phyloP scores from a whole-genome alignment of 2,797 vertebrate genomes.

The Avahi laniger region DNA sequence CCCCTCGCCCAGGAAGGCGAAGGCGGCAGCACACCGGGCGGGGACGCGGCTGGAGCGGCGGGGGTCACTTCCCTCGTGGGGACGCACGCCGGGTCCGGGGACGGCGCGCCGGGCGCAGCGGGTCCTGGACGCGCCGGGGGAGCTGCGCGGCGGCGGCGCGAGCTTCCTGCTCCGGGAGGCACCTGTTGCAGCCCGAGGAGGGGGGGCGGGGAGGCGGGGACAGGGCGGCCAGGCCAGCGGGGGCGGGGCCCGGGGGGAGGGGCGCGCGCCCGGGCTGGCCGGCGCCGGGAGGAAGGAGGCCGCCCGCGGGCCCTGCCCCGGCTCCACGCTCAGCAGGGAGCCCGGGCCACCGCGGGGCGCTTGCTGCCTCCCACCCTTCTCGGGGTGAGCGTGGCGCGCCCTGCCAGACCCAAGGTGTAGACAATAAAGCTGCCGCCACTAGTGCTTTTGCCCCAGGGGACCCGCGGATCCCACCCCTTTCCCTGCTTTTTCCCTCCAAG shows the following conservation, averaged over 20 bases:
- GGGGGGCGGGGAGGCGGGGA: constrained; percentile 58
- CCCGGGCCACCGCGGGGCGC: neutral
- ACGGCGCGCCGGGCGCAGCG: constrained; percentile 41
- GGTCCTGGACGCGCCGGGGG: constrained; percentile 49
- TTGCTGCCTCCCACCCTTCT: neutral
- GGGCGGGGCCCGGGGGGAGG: constrained; percentile 45
- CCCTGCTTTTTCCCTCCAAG: neutral
- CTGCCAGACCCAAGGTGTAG: neutral
- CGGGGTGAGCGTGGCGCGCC: neutral
- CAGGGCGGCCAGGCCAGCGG: constrained; percentile 31
- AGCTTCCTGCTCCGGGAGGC: constrained; percentile 76
- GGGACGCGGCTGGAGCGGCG: neutral
- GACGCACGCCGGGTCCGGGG: constrained; percentile 32
- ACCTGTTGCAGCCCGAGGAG: constrained; percentile 66
- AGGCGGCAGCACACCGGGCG: neutral
- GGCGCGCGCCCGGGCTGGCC: neutral
- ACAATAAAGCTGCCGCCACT: neutral
- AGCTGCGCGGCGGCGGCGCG: constrained; percentile 45
- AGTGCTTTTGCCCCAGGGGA: neutral
- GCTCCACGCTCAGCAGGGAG: neutral
- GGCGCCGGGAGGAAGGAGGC: neutral
- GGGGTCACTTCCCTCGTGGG: neutral
- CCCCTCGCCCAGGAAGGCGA: neutral
- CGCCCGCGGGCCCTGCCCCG: neutral
- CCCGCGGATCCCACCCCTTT: neutral